These are phyloP conservation scores for Upupa epops DNA, from an alignment of 2,113 vertebrate genomes.

Conservation along the genomic window DNA sequence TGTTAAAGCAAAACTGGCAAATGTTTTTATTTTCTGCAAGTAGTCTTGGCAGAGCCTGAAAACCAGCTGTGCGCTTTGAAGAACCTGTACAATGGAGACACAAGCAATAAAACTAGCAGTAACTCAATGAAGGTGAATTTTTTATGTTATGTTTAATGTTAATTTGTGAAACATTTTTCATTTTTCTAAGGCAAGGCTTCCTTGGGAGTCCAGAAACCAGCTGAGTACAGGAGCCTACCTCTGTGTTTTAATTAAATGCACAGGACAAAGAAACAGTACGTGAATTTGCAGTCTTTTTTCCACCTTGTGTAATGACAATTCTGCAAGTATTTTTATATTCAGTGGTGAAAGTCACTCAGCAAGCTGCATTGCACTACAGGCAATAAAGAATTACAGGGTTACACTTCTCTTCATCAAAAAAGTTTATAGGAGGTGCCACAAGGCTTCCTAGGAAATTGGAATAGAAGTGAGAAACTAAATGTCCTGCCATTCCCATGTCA, in stretches of 20 bases:
- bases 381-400: not conserved
- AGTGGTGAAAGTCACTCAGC: not conserved
- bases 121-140: not conserved
- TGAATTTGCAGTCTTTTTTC: not conserved
- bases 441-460: not conserved
- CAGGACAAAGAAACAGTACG: not conserved
- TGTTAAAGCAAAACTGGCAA: slow-evolving; percentile 41
- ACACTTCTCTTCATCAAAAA: not conserved
- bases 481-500: not conserved
- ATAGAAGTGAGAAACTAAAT: not conserved
- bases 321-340: slow-evolving; percentile 44
- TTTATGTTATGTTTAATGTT: not conserved
- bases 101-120: not conserved
- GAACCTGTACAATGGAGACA: slow-evolving; percentile 34
- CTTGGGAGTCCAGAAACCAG: slow-evolving; percentile 3
- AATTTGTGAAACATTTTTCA: slow-evolving; percentile 1
- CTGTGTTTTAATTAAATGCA: not conserved
- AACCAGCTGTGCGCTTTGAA: slow-evolving; percentile 11
- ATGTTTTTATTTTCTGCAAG: slow-evolving; percentile 67
- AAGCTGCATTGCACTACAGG: not conserved
- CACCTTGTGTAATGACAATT: not conserved
- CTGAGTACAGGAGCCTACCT: not conserved
- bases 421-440: not conserved
- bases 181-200: not conserved
- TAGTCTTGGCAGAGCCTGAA: slow-evolving; percentile 31